phyloP scores from a whole-genome alignment of 2,888 invertebrate genomes.

The Pollenia griseotomentosa region DNA sequence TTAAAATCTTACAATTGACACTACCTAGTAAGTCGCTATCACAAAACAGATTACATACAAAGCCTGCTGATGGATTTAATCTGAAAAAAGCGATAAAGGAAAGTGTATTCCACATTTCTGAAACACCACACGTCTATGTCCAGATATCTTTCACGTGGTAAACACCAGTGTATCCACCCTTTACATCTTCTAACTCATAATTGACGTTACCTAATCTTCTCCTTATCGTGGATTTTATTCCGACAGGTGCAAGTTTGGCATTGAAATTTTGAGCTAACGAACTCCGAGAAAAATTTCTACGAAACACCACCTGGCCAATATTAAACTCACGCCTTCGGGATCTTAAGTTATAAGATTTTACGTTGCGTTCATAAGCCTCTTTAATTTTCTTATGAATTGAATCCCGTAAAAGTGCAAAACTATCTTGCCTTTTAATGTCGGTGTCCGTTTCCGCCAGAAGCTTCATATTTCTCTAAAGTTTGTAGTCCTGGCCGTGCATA shows the following conservation, averaged over 20 bases:
- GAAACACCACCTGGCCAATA: background rate
- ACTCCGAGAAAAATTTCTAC: background rate
- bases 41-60: too few relatives aligned
- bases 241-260: constrained; percentile 4
- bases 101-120: too few relatives aligned
- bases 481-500: background rate
- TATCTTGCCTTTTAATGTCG: background rate
- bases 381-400: background rate
- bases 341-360: background rate
- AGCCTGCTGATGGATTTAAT: too few relatives aligned
- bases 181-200: constrained; percentile 6
- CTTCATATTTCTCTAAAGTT: background rate
- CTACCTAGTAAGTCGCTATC: too few relatives aligned
- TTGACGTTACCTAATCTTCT: background rate
- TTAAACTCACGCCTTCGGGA: background rate
- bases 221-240: background rate
- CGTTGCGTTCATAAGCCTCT: background rate
- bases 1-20: too few relatives aligned
- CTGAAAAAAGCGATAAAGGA: too few relatives aligned
- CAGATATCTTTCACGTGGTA: background rate
- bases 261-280: background rate
- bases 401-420: background rate
- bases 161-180: background rate
- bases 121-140: background rate
- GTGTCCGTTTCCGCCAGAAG: background rate